Conservation (phyloP, 2,797 vertebrate genomes). For the Orientallactaga sibirica region DNA sequence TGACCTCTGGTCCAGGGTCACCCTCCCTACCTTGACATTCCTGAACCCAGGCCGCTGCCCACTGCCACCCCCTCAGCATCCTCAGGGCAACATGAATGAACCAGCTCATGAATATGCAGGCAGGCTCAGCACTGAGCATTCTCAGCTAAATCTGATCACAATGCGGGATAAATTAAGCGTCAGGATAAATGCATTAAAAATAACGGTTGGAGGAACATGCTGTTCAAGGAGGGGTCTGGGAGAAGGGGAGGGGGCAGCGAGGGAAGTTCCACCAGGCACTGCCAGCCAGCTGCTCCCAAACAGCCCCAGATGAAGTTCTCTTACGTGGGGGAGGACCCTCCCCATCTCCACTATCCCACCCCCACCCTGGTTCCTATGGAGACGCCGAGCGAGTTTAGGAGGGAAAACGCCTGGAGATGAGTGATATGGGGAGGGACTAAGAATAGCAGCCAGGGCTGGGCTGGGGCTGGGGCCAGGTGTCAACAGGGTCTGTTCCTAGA, state of each 20-base stretch:
- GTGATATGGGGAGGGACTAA: constrained; percentile 74
- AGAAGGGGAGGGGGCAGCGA: constrained; percentile 72
- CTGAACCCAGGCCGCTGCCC: constrained; percentile 28
- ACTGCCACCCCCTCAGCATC: background rate
- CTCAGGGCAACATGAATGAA: constrained; percentile 83
- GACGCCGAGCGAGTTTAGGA: constrained; percentile 82
- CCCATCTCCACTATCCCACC: constrained; percentile 19
- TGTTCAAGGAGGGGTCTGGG: constrained; percentile 85
- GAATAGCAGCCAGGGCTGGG: constrained; percentile 67
- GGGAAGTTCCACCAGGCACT: constrained; percentile 84
- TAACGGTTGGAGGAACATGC: constrained; percentile 86
- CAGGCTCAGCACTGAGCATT: constrained; percentile 80
- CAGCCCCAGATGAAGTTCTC: constrained; percentile 87
- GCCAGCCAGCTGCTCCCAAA: constrained; percentile 87
- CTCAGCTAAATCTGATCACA: constrained; percentile 89
- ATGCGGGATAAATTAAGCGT: constrained; percentile 87
- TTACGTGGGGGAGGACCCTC: constrained; percentile 83
- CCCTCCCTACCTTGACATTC: background rate
- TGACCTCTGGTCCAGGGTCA: background rate
- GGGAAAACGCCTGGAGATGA: constrained; percentile 78
- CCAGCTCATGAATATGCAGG: constrained; percentile 87
- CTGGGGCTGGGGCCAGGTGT: constrained; percentile 50
- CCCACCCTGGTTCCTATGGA: constrained; percentile 88
- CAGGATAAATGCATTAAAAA: constrained; percentile 87
- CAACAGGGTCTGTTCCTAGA: background rate